Base-by-base conservation (phyloP, 2,113 vertebrate species). In the Gila orcuttii region DNA sequence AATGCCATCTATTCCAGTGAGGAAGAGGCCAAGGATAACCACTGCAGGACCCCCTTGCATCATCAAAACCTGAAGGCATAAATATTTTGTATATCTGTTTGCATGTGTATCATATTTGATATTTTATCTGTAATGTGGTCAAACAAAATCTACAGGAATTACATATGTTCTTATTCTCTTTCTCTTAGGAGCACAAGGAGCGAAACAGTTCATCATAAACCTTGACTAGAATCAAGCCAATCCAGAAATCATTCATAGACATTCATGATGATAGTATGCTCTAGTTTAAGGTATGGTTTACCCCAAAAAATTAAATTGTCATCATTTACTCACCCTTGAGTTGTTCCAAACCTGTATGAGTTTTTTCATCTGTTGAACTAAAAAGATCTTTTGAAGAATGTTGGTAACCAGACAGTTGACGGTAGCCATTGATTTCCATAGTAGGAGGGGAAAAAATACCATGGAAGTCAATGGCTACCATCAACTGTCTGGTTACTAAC, bases 21-120 rank as follows among this genome's bases (percentile, higher is more conserved):
- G 85, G 94, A 94, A 2, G 93, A 94, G 64, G 95, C 94, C 42
- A 96, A 94, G 74, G 39, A 86, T 45, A 45, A 90, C 28, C 95
- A 96, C 90, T 95, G 95, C 90, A 92, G 91, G 88, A 94, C 89
- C 68, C 31, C 28, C 19, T 8, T 66, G 0, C 95, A 95, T 88
- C 91, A 93, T 90, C 88, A 89, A 85, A 95, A 93, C 69, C 91
- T 91, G 17, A 90, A 91, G 91, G 92, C 92, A 64, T 79, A 9
- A 60, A 19, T 7, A 68, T 13, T 42, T 85, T 73, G 19, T 21
- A 19, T 21, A 23, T 57, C 55, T 2, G 55, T 57, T 57, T 21
- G 55, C 55, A 21, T 52, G 8, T 52, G 13, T 52, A 5, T 52
- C 52, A n/a, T 25, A 15, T 75, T 25, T 74, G n/a, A 17, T 4